A percentile compares a stretch with the other conserved stretches of the same genome.
phyloP scores from a whole-genome alignment of 1,140 invertebrate species.

The Psilanteris sp. region DNA sequence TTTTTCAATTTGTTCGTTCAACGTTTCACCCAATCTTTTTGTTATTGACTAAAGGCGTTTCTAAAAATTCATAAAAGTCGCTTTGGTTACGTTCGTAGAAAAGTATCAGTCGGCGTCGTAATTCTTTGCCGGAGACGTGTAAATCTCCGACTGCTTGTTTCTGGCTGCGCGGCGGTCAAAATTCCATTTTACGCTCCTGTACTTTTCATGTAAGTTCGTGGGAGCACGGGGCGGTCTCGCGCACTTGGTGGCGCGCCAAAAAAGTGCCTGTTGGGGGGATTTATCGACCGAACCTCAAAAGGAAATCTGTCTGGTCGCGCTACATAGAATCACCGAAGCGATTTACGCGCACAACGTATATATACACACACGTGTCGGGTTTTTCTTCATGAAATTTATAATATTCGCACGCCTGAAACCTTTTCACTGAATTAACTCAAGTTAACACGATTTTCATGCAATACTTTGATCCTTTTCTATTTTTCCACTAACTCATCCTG shows the following conservation, averaged over 20 bases:
- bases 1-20: too few relatives aligned
- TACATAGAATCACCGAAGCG: slow-evolving; percentile 48
- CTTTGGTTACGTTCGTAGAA: slow-evolving; percentile 36
- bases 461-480: background rate
- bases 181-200: slow-evolving; percentile 64
- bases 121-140: slow-evolving; percentile 59
- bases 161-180: slow-evolving; percentile 55
- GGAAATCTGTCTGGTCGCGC: slow-evolving; percentile 53
- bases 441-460: background rate
- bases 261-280: slow-evolving; percentile 50
- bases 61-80: slow-evolving; percentile 17
- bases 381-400: slow-evolving; percentile 36
- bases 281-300: slow-evolving; percentile 60
- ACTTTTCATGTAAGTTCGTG: slow-evolving; percentile 55
- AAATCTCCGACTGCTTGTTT: slow-evolving; percentile 61
- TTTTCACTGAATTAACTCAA: slow-evolving; percentile 11
- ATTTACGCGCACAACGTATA: slow-evolving; percentile 33
- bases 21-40: too few relatives aligned
- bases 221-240: slow-evolving; percentile 6
- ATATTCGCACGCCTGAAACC: slow-evolving; percentile 23
- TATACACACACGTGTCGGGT: slow-evolving; percentile 14
- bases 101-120: slow-evolving; percentile 50
- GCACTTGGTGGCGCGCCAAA: slow-evolving; percentile 57
- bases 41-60: background rate
- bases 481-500: background rate